Conservation (phyloP, 2,797 vertebrate species). For the Urocyon cinereoargenteus region DNA sequence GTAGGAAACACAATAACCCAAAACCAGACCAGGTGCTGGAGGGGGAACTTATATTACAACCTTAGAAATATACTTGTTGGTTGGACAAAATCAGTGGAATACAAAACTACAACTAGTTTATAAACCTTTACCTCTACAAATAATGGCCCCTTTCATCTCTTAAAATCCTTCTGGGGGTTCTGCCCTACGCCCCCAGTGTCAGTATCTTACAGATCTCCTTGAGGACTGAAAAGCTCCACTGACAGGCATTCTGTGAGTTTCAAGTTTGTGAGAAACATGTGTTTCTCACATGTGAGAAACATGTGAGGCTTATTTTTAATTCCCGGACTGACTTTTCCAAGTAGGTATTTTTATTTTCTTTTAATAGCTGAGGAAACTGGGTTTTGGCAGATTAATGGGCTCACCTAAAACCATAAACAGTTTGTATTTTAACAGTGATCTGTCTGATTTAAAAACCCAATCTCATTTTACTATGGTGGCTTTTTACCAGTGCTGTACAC, state of each 20-base stretch:
- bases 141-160: neutral
- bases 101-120: neutral
- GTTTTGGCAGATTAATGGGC: neutral
- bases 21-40: neutral
- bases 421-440: neutral
- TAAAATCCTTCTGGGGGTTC: neutral
- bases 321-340: neutral
- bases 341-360: neutral
- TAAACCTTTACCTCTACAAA: neutral
- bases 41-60: neutral
- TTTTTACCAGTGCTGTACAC: neutral
- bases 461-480: neutral
- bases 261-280: neutral
- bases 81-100: neutral
- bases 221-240: neutral
- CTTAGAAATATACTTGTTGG: neutral
- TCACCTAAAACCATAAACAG: neutral
- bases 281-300: neutral
- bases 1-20: neutral
- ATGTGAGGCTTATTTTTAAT: neutral
- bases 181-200: neutral
- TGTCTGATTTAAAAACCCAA: slow-evolving; percentile 13
- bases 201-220: neutral
- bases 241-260: neutral
- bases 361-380: neutral